Evolutionary conservation across 2,888 invertebrate genomes (phyloP), one percentile per base, ranked within the genome.

Genomic region (Scrobipalpa costella): DNA sequence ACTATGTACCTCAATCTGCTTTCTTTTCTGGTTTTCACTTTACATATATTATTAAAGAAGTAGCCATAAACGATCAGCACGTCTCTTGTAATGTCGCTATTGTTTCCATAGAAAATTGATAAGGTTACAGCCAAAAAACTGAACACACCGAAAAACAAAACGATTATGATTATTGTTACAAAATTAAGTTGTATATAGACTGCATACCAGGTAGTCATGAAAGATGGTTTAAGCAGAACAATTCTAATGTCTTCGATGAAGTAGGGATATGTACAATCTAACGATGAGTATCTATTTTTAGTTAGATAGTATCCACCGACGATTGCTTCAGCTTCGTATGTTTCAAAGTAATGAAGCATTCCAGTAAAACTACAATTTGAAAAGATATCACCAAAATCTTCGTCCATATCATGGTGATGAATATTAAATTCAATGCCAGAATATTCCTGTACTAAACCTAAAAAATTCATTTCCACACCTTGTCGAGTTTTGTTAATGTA

Each of bases 261-360:
- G 27, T 44, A 59, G 1, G 44, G 59, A 27, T 59, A 59, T 44
- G 21, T 44, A n/a, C 13, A 59, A 8, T 59, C 59, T 7, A 59
- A 17, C 3, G 13, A 0, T 40, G 13, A 11, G 21, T 44, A 8
- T 59, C 44, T 59, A n/a, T 59, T 27, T 13, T 21, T 27, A 3
- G 13, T 59, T 7, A 59, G 9, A 44, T 15, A 59, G 9, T 21
- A 59, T 7, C 59, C 59, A n/a, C 59, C 59, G 3, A 59, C n/a
- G 0, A 9, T 44, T 21, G 40, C 59, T 33, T 59, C 59, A 1
- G 44, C 40, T 27, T 44, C 15, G 9, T n/a, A 7, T 8, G n/a
- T 59, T 59, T 59, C 44, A 44, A 59, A 27, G 1, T 15, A n/a
- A 2, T 44, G 11, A n/a, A 59, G 40, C 59, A 59, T 59, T 21